Base-by-base conservation (phyloP, 2,113 vertebrate genomes). In the Chaetorhynchus papuensis region DNA sequence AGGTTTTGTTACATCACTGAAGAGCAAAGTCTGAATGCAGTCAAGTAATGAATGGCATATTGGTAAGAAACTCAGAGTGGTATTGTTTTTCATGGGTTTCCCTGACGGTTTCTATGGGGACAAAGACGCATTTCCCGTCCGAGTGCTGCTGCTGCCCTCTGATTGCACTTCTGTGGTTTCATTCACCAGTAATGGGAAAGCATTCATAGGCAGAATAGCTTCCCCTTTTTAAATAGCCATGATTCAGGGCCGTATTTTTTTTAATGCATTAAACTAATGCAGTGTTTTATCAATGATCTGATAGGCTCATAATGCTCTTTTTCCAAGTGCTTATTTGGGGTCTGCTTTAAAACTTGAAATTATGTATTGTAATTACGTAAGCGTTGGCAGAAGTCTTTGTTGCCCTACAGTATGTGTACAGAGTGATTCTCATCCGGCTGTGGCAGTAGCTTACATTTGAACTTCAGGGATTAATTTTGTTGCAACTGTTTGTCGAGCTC, bases 91-190 rank as follows among this genome's bases (percentile, higher is more conserved):
- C 94, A 93, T 86, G 93, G 97, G 97, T 96, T 97, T 98, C 97
- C 97, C 97, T 83, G 93, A 90, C 93, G 79, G 97, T 98, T 97
- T 97, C 98, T 94, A 97, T 97, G 97, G 97, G 65, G 95, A 98
- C 96, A 86, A 87, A 96, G 97, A 97, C 80, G 94, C 94, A 95
- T 97, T 98, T 98, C 97, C 98, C 91, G 95, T 96, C 95, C 89
- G 95, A 97, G 94, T 92, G 95, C 93, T 93, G 84, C 91, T 96
- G 90, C 59, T 75, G 96, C 93, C 86, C 97, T 96, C 96, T 93
- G 97, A 97, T 97, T 96, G 95, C 95, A 92, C 94, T 96, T 96
- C 83, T 95, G 96, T 94, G 95, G 93, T 96, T 96, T 97, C 94
- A 98, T 97, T 97, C 96, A 98, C 95, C 83, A 93, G 94, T 95